Evolutionary conservation across 2,113 vertebrate species (phyloP).

Genomic region (Leptobrachium leishanense): DNA sequence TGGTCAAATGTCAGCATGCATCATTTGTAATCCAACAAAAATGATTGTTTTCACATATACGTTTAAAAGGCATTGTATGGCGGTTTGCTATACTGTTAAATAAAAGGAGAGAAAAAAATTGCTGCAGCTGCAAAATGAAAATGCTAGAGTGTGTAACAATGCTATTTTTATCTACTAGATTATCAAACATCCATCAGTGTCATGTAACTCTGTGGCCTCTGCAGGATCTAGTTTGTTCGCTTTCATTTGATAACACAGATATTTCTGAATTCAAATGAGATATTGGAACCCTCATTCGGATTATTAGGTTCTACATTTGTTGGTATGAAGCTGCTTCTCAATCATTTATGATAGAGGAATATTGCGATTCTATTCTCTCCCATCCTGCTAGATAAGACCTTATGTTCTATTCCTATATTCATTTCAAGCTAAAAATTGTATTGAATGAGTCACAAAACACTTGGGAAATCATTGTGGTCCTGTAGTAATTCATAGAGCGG

Average conservation of each 20-base stretch:
- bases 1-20: too few species aligned
- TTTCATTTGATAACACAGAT: slow-evolving; percentile 41
- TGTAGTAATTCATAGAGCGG: slow-evolving; percentile 23
- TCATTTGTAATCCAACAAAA: neutral
- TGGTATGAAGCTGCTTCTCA: slow-evolving; percentile 4
- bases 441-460: slow-evolving; percentile 5
- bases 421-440: slow-evolving; percentile 5
- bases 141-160: slow-evolving; percentile 15
- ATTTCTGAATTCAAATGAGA: slow-evolving; percentile 21
- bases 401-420: slow-evolving; percentile 9
- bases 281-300: neutral
- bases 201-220: slow-evolving; percentile 39
- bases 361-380: neutral
- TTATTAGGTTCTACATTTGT: slow-evolving; percentile 15
- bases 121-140: slow-evolving; percentile 17
- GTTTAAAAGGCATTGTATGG: neutral
- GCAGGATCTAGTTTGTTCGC: slow-evolving; percentile 33
- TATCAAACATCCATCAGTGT: slow-evolving; percentile 43
- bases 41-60: neutral
- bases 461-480: slow-evolving; percentile 24
- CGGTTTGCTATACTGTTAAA: neutral
- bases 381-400: neutral
- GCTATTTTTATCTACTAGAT: slow-evolving; percentile 43
- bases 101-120: slow-evolving; percentile 19
- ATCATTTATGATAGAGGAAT: neutral